A percentile compares a stretch with the other conserved stretches of the same genome.
phyloP scores from a whole-genome alignment of 2,113 vertebrate species.

The Takifugu flavidus region DNA sequence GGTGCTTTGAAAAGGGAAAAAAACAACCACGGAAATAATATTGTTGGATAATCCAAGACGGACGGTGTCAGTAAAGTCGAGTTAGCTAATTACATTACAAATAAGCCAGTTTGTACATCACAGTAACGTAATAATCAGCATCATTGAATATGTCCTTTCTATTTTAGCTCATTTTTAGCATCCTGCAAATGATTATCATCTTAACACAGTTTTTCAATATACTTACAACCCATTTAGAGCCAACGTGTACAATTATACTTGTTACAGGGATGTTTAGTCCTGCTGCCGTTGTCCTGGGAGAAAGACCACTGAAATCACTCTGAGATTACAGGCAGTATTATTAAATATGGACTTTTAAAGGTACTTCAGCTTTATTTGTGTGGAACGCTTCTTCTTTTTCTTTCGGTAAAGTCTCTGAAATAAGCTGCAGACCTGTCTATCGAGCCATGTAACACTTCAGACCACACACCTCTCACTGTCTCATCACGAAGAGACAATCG shows the following conservation, averaged over 20 bases:
- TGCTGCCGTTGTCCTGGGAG: background rate
- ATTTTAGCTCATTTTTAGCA: background rate
- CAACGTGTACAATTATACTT: background rate
- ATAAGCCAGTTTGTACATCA: background rate
- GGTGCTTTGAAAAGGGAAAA: background rate
- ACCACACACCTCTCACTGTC: conserved; percentile 19
- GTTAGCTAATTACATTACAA: too few relatives aligned
- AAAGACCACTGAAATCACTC: too few relatives aligned
- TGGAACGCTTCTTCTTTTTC: too few relatives aligned
- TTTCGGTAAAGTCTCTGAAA: too few relatives aligned
- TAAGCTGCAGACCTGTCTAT: too few relatives aligned
- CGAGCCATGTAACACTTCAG: too few relatives aligned
- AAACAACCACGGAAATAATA: conserved; percentile 46
- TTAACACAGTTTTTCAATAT: background rate
- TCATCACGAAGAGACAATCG: conserved; percentile 31
- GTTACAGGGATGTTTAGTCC: too few relatives aligned
- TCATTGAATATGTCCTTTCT: too few relatives aligned
- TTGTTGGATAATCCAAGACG: conserved; percentile 28
- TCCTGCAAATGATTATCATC: background rate
- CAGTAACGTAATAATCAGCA: background rate
- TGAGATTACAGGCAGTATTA: too few relatives aligned
- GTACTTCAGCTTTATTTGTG: too few relatives aligned
- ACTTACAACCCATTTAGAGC: background rate
- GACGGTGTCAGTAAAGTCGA: background rate
- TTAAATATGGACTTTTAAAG: too few relatives aligned